Evolutionary conservation across 35 echinoderm and acorn worm species (phyloP), one percentile per base, ranked within the genome.

Genomic region (Ophioderma brevispina): DNA sequence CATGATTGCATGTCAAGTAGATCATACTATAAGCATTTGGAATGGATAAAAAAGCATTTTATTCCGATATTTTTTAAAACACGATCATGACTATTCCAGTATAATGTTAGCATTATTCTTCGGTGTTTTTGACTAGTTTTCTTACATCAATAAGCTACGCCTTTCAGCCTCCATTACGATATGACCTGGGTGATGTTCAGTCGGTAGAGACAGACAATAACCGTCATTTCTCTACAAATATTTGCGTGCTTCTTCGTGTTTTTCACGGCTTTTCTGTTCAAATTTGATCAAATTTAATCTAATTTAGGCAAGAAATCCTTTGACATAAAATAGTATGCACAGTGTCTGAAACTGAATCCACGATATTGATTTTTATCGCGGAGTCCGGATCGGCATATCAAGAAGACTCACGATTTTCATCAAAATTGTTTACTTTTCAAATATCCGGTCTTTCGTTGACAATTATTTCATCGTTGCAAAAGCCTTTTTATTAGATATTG

Each of bases 271-370:
- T 70, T 70, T 70, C 59, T 70, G 59, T 70, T 70, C 28, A 70
- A 70, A 70, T 70, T 70, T 70, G 59, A 70, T 70, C 59, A 70
- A 30, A 15, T 70, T 70, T 70, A 70, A 70, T 70, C 59, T 70
- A 70, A 70, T 70, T 70, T 70, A 70, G 28, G 59, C 59, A 70
- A 70, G 59, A 70, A 70, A 70, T 70, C 23, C 1, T 25, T 25
- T 25, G 59, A 70, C 59, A 70, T 46, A 46, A 30, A 52, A 70
- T 70, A 30, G 59, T 70, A 25, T 70, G 59, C 59, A 70, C 23
- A 70, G 59, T 70, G 59, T 70, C 6, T 70, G 59, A 70, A 70
- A 25, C 15, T 70, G 59, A 70, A 70, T 30, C 2, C 4, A 70
- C 6, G 59, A 2, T 70, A 70, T 70, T 70, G 59, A 70, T 70